phyloP scores from a whole-genome alignment of 2,797 vertebrate genomes.

The Coendou prehensilis region DNA sequence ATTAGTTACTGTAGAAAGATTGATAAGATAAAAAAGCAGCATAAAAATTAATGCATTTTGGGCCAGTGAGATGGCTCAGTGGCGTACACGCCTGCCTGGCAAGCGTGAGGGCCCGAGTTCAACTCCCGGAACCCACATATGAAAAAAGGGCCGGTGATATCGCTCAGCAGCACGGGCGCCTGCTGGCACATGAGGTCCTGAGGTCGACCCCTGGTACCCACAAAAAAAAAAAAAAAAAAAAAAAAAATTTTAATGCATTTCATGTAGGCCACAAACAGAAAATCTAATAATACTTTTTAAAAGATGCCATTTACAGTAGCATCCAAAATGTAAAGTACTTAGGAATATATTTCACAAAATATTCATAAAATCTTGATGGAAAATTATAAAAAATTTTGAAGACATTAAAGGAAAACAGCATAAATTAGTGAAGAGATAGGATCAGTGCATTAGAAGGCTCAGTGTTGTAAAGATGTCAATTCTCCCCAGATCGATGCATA shows the following conservation, averaged over 20 bases:
- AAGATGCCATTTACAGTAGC: constrained; percentile 57
- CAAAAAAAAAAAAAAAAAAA: too few species aligned
- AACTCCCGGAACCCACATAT: too few species aligned
- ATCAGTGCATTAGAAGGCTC: constrained; percentile 72
- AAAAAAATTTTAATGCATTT: constrained; percentile 49
- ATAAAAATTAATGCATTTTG: constrained; percentile 67
- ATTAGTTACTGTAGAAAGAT: constrained; percentile 65
- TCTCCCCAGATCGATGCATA: constrained; percentile 79
- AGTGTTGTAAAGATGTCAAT: constrained; percentile 79
- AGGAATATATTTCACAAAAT: constrained; percentile 68
- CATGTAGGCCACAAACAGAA: constrained; percentile 37
- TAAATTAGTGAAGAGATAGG: constrained; percentile 69
- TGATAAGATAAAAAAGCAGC: constrained; percentile 49
- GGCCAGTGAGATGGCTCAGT: too few species aligned
- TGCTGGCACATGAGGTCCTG: too few species aligned
- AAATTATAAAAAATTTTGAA: constrained; percentile 70
- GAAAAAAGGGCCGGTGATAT: too few species aligned
- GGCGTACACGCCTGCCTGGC: too few species aligned
- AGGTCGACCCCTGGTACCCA: too few species aligned
- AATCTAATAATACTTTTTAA: constrained; percentile 51
- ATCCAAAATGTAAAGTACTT: constrained; percentile 71
- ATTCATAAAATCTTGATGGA: constrained; percentile 60
- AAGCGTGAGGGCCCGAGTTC: too few species aligned
- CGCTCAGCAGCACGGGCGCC: too few species aligned
- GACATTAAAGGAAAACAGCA: constrained; percentile 56